These are phyloP conservation scores for Nannospalax galili DNA, from an alignment of 2,113 vertebrate species.

Conservation along the genomic window DNA sequence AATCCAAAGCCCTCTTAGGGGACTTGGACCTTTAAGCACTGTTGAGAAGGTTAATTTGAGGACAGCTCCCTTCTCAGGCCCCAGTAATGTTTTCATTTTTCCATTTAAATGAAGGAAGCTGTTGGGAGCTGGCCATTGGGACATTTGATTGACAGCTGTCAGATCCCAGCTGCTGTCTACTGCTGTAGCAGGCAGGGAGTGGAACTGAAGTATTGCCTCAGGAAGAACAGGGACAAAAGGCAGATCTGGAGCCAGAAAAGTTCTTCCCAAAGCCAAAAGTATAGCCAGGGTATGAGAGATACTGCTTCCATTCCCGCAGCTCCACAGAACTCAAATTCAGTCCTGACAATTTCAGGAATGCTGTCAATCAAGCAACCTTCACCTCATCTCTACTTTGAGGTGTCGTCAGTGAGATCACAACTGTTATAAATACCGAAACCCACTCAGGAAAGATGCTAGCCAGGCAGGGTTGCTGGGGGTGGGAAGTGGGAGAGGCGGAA, in stretches of 20 bases:
- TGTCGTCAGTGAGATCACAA: not conserved
- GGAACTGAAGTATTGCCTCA: not conserved
- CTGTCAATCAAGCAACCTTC: not conserved
- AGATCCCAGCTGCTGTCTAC: not conserved
- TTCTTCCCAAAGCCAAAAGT: not conserved
- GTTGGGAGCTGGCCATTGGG: not conserved
- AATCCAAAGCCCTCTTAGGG: not conserved
- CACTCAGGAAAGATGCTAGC: not conserved
- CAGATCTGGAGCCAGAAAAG: not conserved
- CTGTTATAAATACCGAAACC: not conserved
- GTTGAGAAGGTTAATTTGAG: not conserved
- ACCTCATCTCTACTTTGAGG: not conserved
- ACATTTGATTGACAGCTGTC: not conserved
- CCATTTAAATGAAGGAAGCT: not conserved
- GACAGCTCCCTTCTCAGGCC: too few relatives aligned
- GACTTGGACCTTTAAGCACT: not conserved
- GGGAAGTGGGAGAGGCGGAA: too few relatives aligned
- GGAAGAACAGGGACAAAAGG: not conserved
- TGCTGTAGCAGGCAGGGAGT: not conserved
- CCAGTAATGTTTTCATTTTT: not conserved
- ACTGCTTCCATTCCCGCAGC: not conserved
- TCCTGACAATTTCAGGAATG: too few relatives aligned
- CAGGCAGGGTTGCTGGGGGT: not conserved
- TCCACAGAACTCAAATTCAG: not conserved
- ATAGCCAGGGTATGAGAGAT: not conserved